Conservation (phyloP, 2,888 invertebrate genomes). For the Aelia acuminata region DNA sequence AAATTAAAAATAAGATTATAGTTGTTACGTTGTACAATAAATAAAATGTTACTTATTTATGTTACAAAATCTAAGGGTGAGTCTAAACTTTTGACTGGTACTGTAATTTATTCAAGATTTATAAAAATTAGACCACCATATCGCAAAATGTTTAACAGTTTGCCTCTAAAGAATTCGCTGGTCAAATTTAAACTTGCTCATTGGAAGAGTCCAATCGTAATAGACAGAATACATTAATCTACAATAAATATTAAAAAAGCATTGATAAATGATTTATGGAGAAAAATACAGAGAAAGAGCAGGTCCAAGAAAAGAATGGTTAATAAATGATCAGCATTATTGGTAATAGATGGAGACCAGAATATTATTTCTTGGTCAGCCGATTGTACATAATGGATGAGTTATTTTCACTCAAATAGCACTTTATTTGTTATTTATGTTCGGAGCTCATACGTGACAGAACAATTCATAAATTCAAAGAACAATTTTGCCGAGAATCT, state of each 20-base stretch:
- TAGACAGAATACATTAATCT: not conserved
- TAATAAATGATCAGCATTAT: not conserved
- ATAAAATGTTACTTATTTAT: too few species aligned
- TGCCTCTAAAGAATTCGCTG: not conserved
- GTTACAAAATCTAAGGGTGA: too few species aligned
- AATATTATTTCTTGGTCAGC: conserved; percentile 9
- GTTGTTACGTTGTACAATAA: too few species aligned
- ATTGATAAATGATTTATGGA: not conserved
- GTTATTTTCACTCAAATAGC: conserved; percentile 27
- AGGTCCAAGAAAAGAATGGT: not conserved
- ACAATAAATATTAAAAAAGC: not conserved
- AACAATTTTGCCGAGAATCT: conserved; percentile 8
- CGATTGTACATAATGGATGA: conserved; percentile 26
- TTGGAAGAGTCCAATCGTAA: not conserved
- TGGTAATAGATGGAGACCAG: conserved; percentile 2
- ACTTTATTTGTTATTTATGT: conserved; percentile 27
- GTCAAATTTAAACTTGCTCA: not conserved
- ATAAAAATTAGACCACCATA: too few species aligned
- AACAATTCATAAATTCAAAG: conserved; percentile 29
- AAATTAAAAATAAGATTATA: too few species aligned
- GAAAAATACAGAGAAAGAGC: not conserved
- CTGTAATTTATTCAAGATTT: too few species aligned
- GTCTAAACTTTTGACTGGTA: too few species aligned
- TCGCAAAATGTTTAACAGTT: too few species aligned
- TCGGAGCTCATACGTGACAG: not conserved